These are phyloP conservation scores for Drosophila incognita DNA, from an alignment of 2,888 invertebrate species.

Conservation along the genomic window DNA sequence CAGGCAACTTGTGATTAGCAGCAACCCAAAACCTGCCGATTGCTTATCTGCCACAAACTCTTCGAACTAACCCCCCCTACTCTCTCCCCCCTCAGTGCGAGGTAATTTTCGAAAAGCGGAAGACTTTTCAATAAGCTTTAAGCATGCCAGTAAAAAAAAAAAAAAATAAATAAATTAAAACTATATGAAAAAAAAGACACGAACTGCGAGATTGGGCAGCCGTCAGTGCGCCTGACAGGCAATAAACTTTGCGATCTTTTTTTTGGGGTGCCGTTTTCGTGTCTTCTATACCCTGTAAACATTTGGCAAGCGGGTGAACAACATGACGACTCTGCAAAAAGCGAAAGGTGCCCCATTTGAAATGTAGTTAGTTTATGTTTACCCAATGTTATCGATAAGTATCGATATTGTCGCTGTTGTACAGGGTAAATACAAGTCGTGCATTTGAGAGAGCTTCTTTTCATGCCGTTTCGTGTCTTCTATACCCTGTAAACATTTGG, in stretches of 20 bases:
- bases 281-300: slow-evolving; percentile 10
- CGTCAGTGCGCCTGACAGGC: slow-evolving; percentile 73
- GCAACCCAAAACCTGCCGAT: slow-evolving; percentile 49
- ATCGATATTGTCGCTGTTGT: background rate
- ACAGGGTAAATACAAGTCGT: background rate
- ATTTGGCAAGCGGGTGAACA: background rate
- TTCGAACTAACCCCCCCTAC: background rate
- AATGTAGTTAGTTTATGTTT: background rate
- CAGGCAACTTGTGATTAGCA: slow-evolving; percentile 71
- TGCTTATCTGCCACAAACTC: slow-evolving; percentile 60
- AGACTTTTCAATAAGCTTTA: slow-evolving; percentile 69
- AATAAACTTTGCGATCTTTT: slow-evolving; percentile 63
- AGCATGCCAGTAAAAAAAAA: slow-evolving; percentile 15
- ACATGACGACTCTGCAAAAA: background rate
- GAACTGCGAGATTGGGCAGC: slow-evolving; percentile 65
- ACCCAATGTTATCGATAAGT: background rate
- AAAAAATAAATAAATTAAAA: slow-evolving; percentile 13
- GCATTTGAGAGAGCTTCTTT: background rate
- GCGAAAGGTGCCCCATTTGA: background rate
- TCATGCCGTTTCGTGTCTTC: background rate
- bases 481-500: slow-evolving; percentile 3
- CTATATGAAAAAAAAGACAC: slow-evolving; percentile 15
- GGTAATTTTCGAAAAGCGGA: slow-evolving; percentile 59
- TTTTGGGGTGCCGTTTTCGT: slow-evolving; percentile 22
- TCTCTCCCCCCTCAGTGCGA: background rate